Conservation (phyloP, 2,797 vertebrate species). For the Anolis apletophallus region DNA sequence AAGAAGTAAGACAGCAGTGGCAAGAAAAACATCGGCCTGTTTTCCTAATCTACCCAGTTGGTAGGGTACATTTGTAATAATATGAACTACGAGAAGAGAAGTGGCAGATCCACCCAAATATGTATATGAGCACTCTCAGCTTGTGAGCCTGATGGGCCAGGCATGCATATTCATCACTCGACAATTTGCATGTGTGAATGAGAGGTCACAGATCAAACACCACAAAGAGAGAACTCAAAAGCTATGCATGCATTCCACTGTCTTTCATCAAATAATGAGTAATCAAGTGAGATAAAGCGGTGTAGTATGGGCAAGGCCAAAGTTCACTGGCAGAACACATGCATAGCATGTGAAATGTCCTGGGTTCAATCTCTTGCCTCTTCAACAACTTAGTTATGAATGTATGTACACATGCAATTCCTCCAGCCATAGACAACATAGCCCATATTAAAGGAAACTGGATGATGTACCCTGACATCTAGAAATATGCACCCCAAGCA, state of each 20-base stretch:
- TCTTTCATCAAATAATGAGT: background rate
- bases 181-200: background rate
- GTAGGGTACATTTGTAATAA: background rate
- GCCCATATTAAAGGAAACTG: too few relatives aligned
- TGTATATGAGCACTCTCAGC: background rate
- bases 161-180: background rate
- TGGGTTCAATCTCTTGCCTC: background rate
- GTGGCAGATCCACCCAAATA: background rate
- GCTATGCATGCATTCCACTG: background rate
- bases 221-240: background rate
- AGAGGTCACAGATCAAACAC: background rate
- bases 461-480: too few relatives aligned
- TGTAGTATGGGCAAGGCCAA: background rate
- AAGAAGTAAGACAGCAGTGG: background rate
- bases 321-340: background rate
- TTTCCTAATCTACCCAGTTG: background rate
- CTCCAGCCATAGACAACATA: too few relatives aligned
- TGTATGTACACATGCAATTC: too few relatives aligned
- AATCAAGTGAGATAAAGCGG: background rate
- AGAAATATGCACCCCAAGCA: too few relatives aligned
- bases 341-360: background rate
- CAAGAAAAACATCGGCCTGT: background rate
- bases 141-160: background rate
- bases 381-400: background rate
- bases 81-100: background rate